Evolutionary conservation across 35 echinoderm and acorn worm genomes (phyloP), one percentile per base, ranked within the genome.

Genomic region (Hemicentrotus pulcherrimus): DNA sequence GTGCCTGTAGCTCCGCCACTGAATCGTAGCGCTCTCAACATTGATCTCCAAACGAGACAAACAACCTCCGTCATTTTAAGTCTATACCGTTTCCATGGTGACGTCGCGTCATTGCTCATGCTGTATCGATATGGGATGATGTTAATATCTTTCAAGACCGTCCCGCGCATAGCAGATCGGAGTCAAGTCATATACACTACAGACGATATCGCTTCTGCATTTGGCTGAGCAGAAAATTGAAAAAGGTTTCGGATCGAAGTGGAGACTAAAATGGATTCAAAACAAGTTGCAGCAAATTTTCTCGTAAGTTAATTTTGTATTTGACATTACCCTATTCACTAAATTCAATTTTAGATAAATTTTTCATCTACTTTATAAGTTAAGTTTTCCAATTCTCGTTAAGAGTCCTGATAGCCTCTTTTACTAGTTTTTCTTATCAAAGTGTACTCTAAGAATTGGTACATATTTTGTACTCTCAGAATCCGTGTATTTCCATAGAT

Each of bases 81-180:
- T 78, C 65, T 78, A 78, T 78, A 78, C 65, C 65, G 65, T 78
- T 78, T 15, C 65, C 65, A 78, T 78, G 65, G 65, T 78, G 65
- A 78, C 22, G 65, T 78, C 65, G 65, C 65, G n/a, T 78, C 65
- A n/a, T n/a, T 8, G 65, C 65, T 28, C 65, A 78, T 28, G 65
- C 65, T n/a, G 6, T 3, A n/a, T 78, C 65, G 65, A 78, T 78
- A 78, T n/a, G 65, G 22, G 65, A 78, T 6, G 65, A 78, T 41
- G 50, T 14, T 13, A 13, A 55, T 55, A 11, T 28, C 22, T 22
- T 28, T 78, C 19, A 28, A 78, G 22, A 78, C 6, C 22, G 65
- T n/a, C 28, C 65, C 65, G 65, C 65, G 19, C 65, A 55, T 1
- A 9, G 48, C 35, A 41, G 35, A 41, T 41, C 1, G 10, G 50